Percentiles rank a stretch among this genome's conserved stretches.
phyloP scores from a whole-genome alignment of 2,797 vertebrate genomes.

The Steatocranus sp. region DNA sequence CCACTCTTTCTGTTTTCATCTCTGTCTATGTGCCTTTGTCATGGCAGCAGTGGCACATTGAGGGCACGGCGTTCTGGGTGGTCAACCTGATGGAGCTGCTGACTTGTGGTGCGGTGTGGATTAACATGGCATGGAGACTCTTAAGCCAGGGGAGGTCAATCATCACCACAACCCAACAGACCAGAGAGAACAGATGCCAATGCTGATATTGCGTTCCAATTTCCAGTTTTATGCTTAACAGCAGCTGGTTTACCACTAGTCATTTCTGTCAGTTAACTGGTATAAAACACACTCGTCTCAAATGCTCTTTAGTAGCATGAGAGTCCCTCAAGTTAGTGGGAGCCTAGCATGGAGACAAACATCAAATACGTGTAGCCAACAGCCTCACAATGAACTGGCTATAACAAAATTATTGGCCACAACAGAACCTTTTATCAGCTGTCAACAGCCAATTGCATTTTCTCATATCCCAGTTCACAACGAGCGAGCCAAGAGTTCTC shows the following conservation, averaged over 20 bases:
- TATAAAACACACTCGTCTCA: neutral
- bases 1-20: neutral
- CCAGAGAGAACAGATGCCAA: neutral
- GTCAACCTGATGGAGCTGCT: slow-evolving; percentile 44
- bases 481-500: neutral
- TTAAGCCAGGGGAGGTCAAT: slow-evolving; percentile 14
- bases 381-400: neutral
- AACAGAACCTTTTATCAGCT: neutral
- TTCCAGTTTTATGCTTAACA: slow-evolving; percentile 3
- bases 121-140: slow-evolving; percentile 13
- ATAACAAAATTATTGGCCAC: neutral
- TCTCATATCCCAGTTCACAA: neutral
- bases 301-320: neutral
- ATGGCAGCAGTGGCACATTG: slow-evolving; percentile 48
- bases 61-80: slow-evolving; percentile 47
- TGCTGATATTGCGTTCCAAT: neutral
- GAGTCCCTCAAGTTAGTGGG: neutral
- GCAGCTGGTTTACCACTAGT: neutral
- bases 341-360: neutral
- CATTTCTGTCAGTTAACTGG: neutral
- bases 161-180: neutral
- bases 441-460: neutral
- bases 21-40: slow-evolving; percentile 30
- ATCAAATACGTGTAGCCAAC: neutral
- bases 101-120: slow-evolving; percentile 28